Percentiles rank a stretch among this genome's conserved stretches.
phyloP scores from a whole-genome alignment of 1,140 invertebrate species.

The Drosophila obscura region DNA sequence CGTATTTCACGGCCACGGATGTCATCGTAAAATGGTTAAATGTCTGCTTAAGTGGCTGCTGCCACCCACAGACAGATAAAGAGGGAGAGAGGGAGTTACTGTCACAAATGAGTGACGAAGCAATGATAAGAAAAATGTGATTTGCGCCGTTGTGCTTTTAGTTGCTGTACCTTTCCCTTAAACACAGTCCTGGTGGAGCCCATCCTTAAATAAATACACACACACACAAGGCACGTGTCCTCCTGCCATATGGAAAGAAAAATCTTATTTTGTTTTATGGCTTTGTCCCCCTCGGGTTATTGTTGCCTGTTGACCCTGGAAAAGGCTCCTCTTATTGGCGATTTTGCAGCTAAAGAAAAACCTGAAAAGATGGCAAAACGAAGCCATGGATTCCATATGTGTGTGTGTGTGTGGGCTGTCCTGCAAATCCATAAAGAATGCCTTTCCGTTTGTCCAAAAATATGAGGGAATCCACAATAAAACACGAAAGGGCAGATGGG shows the following conservation, averaged over 20 bases:
- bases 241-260: slow-evolving; percentile 16
- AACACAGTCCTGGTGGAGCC: slow-evolving; percentile 1
- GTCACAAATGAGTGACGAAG: slow-evolving; percentile 32
- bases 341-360: slow-evolving; percentile 3
- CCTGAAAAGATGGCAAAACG: slow-evolving; percentile 50
- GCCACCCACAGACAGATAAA: slow-evolving; percentile 6
- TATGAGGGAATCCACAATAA: slow-evolving; percentile 19
- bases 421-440: slow-evolving; percentile 56
- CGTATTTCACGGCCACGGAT: slow-evolving; percentile 22
- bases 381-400: slow-evolving; percentile 4
- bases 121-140: slow-evolving; percentile 41
- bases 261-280: slow-evolving; percentile 72
- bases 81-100: slow-evolving; percentile 5
- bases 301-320: slow-evolving; percentile 16
- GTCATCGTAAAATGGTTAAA: slow-evolving; percentile 65
- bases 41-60: slow-evolving; percentile 63
- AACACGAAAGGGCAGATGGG: neutral
- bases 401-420: slow-evolving; percentile 5
- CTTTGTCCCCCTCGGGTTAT: slow-evolving; percentile 31
- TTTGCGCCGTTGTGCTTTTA: slow-evolving; percentile 26
- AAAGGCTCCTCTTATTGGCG: slow-evolving; percentile 1
- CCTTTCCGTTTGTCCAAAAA: slow-evolving; percentile 42
- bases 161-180: slow-evolving; percentile 16
- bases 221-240: slow-evolving; percentile 41
- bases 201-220: slow-evolving; percentile 18